Evolutionary conservation across 2,113 vertebrate species (phyloP).

Genomic region (Condylura cristata): DNA sequence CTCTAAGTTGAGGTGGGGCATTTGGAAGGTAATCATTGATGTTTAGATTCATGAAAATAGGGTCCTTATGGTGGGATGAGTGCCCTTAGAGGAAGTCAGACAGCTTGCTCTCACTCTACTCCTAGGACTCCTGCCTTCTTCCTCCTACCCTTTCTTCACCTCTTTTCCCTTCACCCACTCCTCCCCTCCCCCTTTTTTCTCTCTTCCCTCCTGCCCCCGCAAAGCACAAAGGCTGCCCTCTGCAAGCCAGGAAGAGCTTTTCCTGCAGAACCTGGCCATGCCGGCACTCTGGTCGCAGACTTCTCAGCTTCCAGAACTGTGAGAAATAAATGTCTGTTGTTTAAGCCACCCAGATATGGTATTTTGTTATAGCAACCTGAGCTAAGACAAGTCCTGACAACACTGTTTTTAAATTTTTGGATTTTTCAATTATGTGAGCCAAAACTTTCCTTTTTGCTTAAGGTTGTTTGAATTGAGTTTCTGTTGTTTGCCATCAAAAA

Average conservation of each 20-base stretch:
- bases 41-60: not conserved
- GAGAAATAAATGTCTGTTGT: not conserved
- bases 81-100: not conserved
- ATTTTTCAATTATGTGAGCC: not conserved
- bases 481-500: conserved; percentile 4
- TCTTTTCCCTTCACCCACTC: not conserved
- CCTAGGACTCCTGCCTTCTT: not conserved
- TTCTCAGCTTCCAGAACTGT: not conserved
- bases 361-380: not conserved
- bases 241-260: not conserved
- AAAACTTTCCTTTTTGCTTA: conserved; percentile 16
- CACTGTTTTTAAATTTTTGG: not conserved
- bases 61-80: not conserved
- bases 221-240: not conserved
- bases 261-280: not conserved
- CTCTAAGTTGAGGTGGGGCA: not conserved
- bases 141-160: too few species aligned
- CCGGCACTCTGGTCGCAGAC: not conserved
- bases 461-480: conserved; percentile 13
- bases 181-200: not conserved
- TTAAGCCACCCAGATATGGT: not conserved
- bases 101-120: not conserved
- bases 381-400: not conserved
- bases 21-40: not conserved
- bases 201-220: not conserved